Conservation (phyloP, 2,888 invertebrate genomes). For the Drosophila phalerata region DNA sequence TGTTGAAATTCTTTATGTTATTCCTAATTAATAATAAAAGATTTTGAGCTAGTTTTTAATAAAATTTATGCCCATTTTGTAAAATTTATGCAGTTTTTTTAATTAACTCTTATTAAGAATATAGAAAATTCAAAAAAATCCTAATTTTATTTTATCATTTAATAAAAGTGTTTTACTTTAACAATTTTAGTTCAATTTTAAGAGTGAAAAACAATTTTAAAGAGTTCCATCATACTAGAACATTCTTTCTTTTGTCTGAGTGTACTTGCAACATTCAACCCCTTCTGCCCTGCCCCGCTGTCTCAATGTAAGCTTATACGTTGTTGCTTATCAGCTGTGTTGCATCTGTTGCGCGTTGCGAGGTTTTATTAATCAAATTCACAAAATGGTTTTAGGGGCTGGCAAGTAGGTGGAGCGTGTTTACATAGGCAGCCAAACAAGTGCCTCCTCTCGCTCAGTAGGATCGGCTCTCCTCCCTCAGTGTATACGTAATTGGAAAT, state of each 20-base stretch:
- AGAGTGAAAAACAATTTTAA: not conserved
- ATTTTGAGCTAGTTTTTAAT: no score
- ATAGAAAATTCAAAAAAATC: no score
- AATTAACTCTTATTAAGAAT: not conserved
- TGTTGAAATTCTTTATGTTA: not conserved
- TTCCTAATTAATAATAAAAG: not conserved
- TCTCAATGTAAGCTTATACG: constrained; percentile 49
- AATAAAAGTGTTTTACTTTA: no score
- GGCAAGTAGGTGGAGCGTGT: constrained; percentile 79
- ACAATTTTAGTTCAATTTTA: not conserved
- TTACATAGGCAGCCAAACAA: constrained; percentile 71
- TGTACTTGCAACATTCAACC: constrained; percentile 2
- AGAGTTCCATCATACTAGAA: not conserved
- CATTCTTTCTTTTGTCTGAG: not conserved
- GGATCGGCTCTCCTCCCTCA: constrained; percentile 1
- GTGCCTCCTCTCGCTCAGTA: constrained; percentile 40
- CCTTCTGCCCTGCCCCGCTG: not conserved
- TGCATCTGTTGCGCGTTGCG: constrained; percentile 79
- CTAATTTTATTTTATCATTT: no score
- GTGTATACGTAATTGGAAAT: constrained; percentile 71
- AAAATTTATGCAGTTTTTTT: not conserved
- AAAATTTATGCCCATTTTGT: not conserved
- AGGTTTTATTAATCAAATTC: constrained; percentile 84
- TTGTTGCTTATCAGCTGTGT: constrained; percentile 72
- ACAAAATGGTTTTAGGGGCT: constrained; percentile 80